Conservation (phyloP, 2,888 invertebrate genomes). For the Aspidiotus rigidus region DNA sequence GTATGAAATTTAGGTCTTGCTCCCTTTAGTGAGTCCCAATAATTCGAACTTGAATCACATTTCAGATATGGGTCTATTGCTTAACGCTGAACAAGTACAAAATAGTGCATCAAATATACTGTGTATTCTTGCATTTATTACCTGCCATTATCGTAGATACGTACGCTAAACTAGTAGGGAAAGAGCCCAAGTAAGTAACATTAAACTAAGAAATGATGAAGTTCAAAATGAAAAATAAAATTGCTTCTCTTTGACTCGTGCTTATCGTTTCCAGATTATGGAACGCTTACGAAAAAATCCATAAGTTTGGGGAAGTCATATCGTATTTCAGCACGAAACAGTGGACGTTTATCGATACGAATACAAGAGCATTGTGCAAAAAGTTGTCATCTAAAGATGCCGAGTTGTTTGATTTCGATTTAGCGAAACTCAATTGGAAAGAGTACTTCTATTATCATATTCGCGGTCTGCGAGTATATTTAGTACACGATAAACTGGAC, state of each 20-base stretch:
- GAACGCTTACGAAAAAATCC: conserved; percentile 63
- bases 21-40: background rate
- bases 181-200: conserved; percentile 54
- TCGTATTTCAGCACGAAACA: conserved; percentile 71
- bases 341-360: conserved; percentile 61
- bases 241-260: background rate
- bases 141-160: conserved; percentile 62
- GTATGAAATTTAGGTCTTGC: background rate
- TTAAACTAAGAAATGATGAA: background rate
- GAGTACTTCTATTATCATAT: conserved; percentile 60
- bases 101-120: conserved; percentile 48
- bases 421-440: conserved; percentile 66
- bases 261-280: conserved; percentile 52
- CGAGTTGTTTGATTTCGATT: conserved; percentile 60
- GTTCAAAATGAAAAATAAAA: background rate
- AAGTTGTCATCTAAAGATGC: conserved; percentile 50
- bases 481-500: conserved; percentile 69
- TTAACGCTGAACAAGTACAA: conserved; percentile 52
- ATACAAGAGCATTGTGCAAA: conserved; percentile 50
- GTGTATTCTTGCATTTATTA: conserved; percentile 57
- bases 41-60: background rate
- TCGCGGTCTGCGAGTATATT: conserved; percentile 64
- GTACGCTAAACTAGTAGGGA: conserved; percentile 53
- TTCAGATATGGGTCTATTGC: conserved; percentile 46
- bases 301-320: conserved; percentile 61